These are phyloP conservation scores for Tetraneura akinire DNA, from an alignment of 1,140 invertebrate genomes.

Conservation along the genomic window DNA sequence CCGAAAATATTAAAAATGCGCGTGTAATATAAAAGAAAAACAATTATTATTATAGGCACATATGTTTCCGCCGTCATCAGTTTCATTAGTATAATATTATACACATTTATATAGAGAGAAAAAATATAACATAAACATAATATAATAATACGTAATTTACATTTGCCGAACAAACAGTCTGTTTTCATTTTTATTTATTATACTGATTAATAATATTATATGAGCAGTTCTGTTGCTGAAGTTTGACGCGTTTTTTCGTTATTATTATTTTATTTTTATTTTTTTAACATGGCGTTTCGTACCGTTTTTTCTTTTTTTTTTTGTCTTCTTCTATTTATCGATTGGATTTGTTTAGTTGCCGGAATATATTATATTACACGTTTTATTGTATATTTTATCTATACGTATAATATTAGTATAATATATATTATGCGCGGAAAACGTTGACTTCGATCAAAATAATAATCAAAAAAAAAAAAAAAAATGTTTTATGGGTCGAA, in stretches of 20 bases:
- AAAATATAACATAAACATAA: constrained; percentile 15
- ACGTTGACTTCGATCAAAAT: neutral
- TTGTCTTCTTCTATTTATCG: neutral
- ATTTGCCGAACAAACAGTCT: neutral
- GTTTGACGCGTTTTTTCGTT: neutral
- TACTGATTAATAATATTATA: neutral
- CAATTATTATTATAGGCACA: too few species aligned
- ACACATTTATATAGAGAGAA: too few species aligned
- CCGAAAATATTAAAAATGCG: too few species aligned
- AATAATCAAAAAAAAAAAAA: neutral
- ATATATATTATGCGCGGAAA: neutral
- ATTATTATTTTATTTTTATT: too few species aligned
- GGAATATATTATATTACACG: neutral
- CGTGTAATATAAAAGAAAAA: too few species aligned
- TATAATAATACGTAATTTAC: neutral
- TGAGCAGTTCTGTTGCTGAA: neutral
- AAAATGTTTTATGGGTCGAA: neutral
- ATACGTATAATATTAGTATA: too few species aligned
- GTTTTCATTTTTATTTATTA: constrained; percentile 23
- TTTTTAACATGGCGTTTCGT: neutral
- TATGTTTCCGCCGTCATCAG: neutral
- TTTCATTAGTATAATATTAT: constrained; percentile 14
- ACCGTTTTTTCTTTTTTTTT: neutral
- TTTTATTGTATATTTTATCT: neutral
- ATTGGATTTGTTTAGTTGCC: constrained; percentile 11